A percentile compares a stretch with the other conserved stretches of the same genome.
These are phyloP conservation scores for Ectemnius lituratus DNA, from an alignment of 2,888 invertebrate genomes.

Conservation along the genomic window DNA sequence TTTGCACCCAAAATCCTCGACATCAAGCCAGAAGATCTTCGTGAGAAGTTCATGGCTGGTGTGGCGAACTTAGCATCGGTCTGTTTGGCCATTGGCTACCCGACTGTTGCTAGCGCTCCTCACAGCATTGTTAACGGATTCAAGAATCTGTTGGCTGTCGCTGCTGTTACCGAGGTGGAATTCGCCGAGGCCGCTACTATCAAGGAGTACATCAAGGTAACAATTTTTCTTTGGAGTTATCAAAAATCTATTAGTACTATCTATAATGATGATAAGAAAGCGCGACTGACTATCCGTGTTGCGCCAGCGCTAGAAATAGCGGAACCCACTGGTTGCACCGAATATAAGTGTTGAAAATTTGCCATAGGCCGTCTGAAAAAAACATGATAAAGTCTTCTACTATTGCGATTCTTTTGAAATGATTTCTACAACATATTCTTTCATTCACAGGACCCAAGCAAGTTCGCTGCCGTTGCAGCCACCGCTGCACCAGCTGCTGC, in stretches of 20 bases:
- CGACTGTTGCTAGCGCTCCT: conserved; percentile 97
- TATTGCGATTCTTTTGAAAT: neutral
- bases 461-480: conserved; percentile 87
- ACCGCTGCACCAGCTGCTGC: conserved; percentile 82
- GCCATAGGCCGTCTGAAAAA: conserved; percentile 68
- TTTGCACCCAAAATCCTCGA: conserved; percentile 98
- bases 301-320: conserved; percentile 78
- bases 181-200: conserved; percentile 96
- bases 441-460: conserved; percentile 90
- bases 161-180: conserved; percentile 96
- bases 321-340: conserved; percentile 77
- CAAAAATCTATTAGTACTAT: conserved; percentile 5
- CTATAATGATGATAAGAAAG: conserved; percentile 67
- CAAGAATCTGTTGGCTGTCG: conserved; percentile 97
- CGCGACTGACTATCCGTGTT: conserved; percentile 65
- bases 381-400: neutral
- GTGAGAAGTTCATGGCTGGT: conserved; percentile 93
- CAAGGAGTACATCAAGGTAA: conserved; percentile 93
- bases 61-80: conserved; percentile 96
- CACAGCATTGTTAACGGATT: conserved; percentile 99
- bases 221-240: neutral
- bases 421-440: conserved; percentile 56
- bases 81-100: conserved; percentile 95
- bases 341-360: conserved; percentile 59
- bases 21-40: conserved; percentile 97